Evolutionary conservation across 2,888 invertebrate species (phyloP).

Genomic region (Endomychus coccineus): DNA sequence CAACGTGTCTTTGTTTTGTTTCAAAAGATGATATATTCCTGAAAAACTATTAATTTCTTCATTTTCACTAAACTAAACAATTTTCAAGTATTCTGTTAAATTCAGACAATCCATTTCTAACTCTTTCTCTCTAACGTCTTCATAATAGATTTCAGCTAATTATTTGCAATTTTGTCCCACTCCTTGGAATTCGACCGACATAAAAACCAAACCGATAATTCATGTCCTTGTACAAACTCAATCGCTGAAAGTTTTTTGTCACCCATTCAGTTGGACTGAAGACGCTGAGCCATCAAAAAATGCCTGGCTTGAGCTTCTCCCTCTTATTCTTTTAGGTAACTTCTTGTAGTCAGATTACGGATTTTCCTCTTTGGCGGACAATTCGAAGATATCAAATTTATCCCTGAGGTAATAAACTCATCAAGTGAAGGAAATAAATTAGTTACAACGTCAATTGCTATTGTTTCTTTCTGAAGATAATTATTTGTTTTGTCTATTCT

Average conservation of each 20-base stretch:
- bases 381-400: slow-evolving; percentile 17
- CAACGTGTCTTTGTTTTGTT: no score
- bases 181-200: slow-evolving; percentile 19
- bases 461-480: slow-evolving; percentile 21
- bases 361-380: slow-evolving; percentile 18
- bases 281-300: no score
- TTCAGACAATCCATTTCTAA: slow-evolving; percentile 24
- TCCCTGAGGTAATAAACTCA: slow-evolving; percentile 11
- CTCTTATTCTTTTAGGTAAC: slow-evolving; percentile 26
- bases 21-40: slow-evolving; percentile 15
- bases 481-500: slow-evolving; percentile 25
- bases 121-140: slow-evolving; percentile 22
- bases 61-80: slow-evolving; percentile 16
- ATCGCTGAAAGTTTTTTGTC: slow-evolving; percentile 23
- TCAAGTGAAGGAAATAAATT: slow-evolving; percentile 23
- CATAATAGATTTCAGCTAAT: slow-evolving; percentile 17
- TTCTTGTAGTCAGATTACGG: slow-evolving; percentile 12
- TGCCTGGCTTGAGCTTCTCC: no score
- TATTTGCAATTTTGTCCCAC: slow-evolving; percentile 17
- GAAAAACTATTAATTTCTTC: slow-evolving; percentile 15
- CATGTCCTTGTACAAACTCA: slow-evolving; percentile 20
- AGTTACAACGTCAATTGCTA: slow-evolving; percentile 24
- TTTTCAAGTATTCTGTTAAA: slow-evolving; percentile 25
- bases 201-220: slow-evolving; percentile 24
- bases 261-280: slow-evolving; percentile 22